Conservation (phyloP, 2,888 invertebrate genomes). For the Agrotis ipsilon region DNA sequence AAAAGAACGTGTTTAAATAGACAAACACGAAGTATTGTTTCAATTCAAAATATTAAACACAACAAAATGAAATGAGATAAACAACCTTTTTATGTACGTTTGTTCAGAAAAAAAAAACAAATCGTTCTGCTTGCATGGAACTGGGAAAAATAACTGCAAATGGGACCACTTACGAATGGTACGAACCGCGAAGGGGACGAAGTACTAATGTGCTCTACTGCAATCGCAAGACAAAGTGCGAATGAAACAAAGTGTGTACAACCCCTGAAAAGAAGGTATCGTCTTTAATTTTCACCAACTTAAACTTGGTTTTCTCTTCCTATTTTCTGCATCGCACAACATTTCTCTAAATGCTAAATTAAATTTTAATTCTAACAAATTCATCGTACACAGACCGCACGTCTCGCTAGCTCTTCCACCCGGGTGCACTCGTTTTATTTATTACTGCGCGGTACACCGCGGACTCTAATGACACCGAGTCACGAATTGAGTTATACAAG, state of each 20-base stretch:
- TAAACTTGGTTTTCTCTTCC: neutral
- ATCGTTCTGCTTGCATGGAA: too few species aligned
- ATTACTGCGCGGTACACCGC: slow-evolving; percentile 48
- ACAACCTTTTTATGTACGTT: too few species aligned
- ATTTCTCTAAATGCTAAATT: neutral
- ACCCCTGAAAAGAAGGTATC: neutral
- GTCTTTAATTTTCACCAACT: neutral
- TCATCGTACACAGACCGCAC: slow-evolving; percentile 36
- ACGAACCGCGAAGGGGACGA: too few species aligned
- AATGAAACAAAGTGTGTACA: too few species aligned
- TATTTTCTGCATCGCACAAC: neutral
- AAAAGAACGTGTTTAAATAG: neutral
- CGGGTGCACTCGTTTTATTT: slow-evolving; percentile 57
- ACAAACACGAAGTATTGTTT: neutral
- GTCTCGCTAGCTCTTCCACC: slow-evolving; percentile 30
- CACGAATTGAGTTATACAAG: slow-evolving; percentile 60
- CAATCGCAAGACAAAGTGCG: too few species aligned
- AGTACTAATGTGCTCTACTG: too few species aligned
- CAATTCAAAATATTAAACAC: too few species aligned
- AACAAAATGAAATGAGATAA: too few species aligned
- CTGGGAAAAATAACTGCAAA: too few species aligned
- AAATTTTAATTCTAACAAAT: slow-evolving; percentile 8
- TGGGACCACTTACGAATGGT: too few species aligned
- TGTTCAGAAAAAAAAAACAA: too few species aligned
- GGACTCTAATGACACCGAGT: slow-evolving; percentile 52